phyloP scores from a whole-genome alignment of 2,888 invertebrate genomes.

The Cryptocephalus moraei region DNA sequence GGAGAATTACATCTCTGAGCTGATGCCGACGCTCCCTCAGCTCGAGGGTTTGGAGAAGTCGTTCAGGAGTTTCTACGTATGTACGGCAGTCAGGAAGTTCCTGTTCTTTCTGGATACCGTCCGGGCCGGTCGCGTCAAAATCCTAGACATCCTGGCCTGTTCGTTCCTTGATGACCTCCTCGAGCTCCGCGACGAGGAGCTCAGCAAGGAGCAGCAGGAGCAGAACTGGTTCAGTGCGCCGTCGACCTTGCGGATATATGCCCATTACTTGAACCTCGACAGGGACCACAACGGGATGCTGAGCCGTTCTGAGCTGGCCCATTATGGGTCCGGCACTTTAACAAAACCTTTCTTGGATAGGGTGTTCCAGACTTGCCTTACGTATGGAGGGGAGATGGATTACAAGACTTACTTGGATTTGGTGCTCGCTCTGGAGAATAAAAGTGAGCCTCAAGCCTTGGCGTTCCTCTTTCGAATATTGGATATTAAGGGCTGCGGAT shows the following conservation, averaged over 20 bases:
- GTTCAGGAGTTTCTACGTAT: slow-evolving; percentile 92
- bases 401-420: slow-evolving; percentile 95
- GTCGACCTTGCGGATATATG: slow-evolving; percentile 82
- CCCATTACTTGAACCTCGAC: slow-evolving; percentile 88
- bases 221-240: slow-evolving; percentile 88
- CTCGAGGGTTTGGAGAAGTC: slow-evolving; percentile 84
- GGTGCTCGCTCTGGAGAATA: slow-evolving; percentile 85
- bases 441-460: slow-evolving; percentile 81
- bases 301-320: slow-evolving; percentile 78
- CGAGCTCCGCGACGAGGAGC: slow-evolving; percentile 44
- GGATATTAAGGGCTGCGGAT: slow-evolving; percentile 81
- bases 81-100: slow-evolving; percentile 92
- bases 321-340: slow-evolving; percentile 83
- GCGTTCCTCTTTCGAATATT: slow-evolving; percentile 86
- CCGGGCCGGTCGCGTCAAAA: slow-evolving; percentile 76
- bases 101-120: slow-evolving; percentile 91
- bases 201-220: slow-evolving; percentile 75
- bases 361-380: slow-evolving; percentile 91
- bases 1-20: slow-evolving; percentile 88
- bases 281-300: slow-evolving; percentile 94
- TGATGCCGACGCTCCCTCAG: slow-evolving; percentile 86
- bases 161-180: slow-evolving; percentile 87
- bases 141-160: slow-evolving; percentile 84
- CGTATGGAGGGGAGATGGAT: slow-evolving; percentile 93
- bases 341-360: slow-evolving; percentile 85